phyloP scores from a whole-genome alignment of 2,888 invertebrate species.

The Pyrrhia umbra region DNA sequence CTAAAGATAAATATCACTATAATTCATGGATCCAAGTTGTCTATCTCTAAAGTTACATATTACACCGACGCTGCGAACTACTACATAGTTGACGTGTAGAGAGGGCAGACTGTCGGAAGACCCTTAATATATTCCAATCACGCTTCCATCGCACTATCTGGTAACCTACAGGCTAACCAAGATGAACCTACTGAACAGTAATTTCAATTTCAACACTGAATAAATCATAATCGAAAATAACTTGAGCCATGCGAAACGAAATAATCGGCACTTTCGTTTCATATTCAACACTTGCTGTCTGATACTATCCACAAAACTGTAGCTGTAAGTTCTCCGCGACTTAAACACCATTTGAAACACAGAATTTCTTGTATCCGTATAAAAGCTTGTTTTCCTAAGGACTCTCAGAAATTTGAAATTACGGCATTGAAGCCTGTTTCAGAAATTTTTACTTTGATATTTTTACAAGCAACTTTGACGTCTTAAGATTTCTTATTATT shows the following conservation, averaged over 20 bases:
- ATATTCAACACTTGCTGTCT: not conserved
- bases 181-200: conserved; percentile 19
- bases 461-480: conserved; percentile 42
- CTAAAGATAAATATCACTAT: not conserved
- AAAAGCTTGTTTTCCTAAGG: conserved; percentile 36
- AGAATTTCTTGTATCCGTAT: conserved; percentile 12
- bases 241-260: not conserved
- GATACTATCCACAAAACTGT: conserved; percentile 1
- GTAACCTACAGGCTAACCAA: conserved; percentile 16
- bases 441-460: conserved; percentile 55
- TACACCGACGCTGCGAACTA: not conserved
- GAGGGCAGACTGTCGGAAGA: conserved; percentile 27
- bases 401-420: conserved; percentile 39
- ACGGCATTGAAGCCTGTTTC: conserved; percentile 33
- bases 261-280: not conserved
- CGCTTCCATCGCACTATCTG: conserved; percentile 51
- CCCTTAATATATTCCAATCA: conserved; percentile 71
- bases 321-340: conserved; percentile 12
- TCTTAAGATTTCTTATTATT: conserved; percentile 39
- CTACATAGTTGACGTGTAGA: not conserved
- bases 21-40: conserved; percentile 5
- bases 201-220: conserved; percentile 23
- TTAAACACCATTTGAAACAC: conserved; percentile 33
- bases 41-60: not conserved
- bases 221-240: conserved; percentile 14